Base-by-base conservation (phyloP, 1,140 invertebrate genomes). In the Leptinotarsa defecta region DNA sequence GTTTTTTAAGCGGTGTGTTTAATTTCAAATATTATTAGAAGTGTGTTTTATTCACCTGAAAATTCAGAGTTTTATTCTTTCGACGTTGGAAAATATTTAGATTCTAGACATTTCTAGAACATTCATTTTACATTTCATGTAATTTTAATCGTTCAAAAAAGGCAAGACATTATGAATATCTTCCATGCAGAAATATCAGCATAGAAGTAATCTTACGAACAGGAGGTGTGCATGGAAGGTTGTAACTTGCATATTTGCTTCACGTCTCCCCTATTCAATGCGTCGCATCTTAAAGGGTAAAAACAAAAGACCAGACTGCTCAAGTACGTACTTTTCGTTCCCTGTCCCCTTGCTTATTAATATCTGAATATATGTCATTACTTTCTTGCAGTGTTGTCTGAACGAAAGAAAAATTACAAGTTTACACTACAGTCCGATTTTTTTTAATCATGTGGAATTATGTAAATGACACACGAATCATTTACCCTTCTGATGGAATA, bases 261-360 rank as follows among this genome's bases (percentile, higher is more conserved):
- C 79, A 68, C 75, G 77, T 80, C 76, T 77, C 78, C 80, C 78
- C 80, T 78, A 78, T 78, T 80, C 73, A 79, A 73, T 77, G 76
- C 78, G 77, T 78, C 75, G 72, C 68, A 74, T 81, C 80, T 81
- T 81, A 81, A 75, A 81, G 80, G 78, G 80, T 74, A 75, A 77
- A 81, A 81, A 81, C 80, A 81, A 81, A 81, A 74, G 78, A 61
- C 75, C 76, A 81, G 80, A 81, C 80, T 81, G 80, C 80, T 81
- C 76, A 81, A 81, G 80, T 79, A 74, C 73, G 71, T 81, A 72
- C 80, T 79, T 74, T 77, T 69, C 64, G 63, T 71, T 73, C 70
- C 48, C 75, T 73, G 61, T 70, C 74, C 61, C 74, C 77, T 72
- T 76, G 71, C 80, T 79, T 81, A 81, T 81, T 81, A 81, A 81